These are phyloP conservation scores for Stomatorhinus walkeri DNA, from an alignment of 2,797 vertebrate genomes.

Conservation along the genomic window DNA sequence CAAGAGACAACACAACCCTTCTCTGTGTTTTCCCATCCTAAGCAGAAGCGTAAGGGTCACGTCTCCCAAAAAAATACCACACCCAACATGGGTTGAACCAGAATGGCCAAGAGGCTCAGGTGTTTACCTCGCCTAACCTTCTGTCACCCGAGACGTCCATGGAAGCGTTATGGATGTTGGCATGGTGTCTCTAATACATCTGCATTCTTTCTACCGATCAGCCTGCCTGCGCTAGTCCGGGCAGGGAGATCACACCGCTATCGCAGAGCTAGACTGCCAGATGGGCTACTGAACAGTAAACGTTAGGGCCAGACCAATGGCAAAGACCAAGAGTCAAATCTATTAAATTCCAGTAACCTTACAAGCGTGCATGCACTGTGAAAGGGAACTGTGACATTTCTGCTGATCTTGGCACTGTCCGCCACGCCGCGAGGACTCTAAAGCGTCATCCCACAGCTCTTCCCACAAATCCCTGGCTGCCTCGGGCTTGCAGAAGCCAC, in stretches of 20 bases:
- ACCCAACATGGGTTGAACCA: not conserved
- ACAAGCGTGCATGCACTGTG: not conserved
- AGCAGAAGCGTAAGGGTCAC: not conserved
- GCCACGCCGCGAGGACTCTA: not conserved
- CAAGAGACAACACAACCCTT: not conserved
- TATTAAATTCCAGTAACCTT: not conserved
- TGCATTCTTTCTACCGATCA: not conserved
- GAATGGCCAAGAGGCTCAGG: not conserved
- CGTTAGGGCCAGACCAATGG: not conserved
- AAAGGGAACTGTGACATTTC: not conserved
- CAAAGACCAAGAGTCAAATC: not conserved
- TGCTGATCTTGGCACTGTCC: not conserved
- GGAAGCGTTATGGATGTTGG: not conserved
- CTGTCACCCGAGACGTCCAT: not conserved
- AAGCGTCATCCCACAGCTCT: not conserved
- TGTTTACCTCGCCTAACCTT: conserved; percentile 1
- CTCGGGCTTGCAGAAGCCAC: not conserved
- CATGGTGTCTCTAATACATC: not conserved
- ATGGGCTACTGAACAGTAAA: not conserved
- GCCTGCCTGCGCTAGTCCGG: not conserved
- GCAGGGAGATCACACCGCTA: not conserved
- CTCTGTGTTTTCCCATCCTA: not conserved
- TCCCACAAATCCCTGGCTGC: not conserved
- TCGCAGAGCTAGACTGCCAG: not conserved
- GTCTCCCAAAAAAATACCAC: not conserved